Evolutionary conservation across 2,888 invertebrate species (phyloP).

Genomic region (Drosophila mayaguana): DNA sequence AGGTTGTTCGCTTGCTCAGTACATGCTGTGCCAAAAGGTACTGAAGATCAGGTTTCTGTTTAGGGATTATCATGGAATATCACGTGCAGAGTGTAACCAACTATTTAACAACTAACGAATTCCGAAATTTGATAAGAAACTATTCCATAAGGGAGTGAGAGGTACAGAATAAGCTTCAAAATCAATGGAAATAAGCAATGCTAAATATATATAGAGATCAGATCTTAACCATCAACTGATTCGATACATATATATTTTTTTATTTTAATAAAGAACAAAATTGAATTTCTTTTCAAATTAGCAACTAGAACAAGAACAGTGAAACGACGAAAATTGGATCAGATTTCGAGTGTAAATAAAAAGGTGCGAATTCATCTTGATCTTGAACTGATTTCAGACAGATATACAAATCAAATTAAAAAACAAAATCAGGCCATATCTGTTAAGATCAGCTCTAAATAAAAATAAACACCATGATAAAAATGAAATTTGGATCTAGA

Average conservation of each 20-base stretch:
- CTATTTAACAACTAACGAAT: not conserved
- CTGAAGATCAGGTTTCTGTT: constrained; percentile 52
- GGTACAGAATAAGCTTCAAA: too few relatives aligned
- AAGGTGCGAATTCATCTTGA: not conserved
- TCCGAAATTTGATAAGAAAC: not conserved
- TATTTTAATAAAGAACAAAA: not conserved
- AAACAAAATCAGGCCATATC: not conserved
- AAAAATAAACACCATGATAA: not conserved
- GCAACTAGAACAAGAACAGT: not conserved
- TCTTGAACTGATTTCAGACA: not conserved
- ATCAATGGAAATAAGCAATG: too few relatives aligned
- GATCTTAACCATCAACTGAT: not conserved
- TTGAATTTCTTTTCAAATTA: not conserved
- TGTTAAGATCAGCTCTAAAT: not conserved
- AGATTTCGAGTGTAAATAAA: not conserved
- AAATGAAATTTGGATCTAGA: too few relatives aligned
- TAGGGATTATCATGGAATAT: constrained; percentile 45
- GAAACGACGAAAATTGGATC: not conserved
- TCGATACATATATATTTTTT: too few relatives aligned
- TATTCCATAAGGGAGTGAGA: too few relatives aligned
- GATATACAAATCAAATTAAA: not conserved
- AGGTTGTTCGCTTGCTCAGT: constrained; percentile 39
- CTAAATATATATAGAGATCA: not conserved
- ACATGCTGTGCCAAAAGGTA: constrained; percentile 45
- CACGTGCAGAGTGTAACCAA: constrained; percentile 26